Conservation (phyloP, 2,888 invertebrate species). For the Willowsia nigromaculata region DNA sequence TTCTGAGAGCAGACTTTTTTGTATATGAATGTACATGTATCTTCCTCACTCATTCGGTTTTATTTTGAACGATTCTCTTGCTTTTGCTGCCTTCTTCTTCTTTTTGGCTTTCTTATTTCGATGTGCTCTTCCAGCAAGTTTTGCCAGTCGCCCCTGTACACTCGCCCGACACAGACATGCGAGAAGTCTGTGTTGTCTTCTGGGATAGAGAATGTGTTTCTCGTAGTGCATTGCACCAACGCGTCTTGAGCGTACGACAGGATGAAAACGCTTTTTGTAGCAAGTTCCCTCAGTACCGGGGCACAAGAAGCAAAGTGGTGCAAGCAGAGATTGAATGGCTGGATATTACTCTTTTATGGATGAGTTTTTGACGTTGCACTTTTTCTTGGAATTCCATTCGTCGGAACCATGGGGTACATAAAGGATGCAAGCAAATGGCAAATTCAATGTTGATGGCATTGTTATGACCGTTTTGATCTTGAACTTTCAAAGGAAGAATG, state of each 20-base stretch:
- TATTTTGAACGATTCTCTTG: constrained; percentile 9
- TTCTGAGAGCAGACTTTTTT: neutral
- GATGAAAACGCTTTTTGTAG: neutral
- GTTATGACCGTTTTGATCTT: constrained; percentile 29
- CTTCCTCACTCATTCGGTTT: neutral
- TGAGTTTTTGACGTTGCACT: constrained; percentile 26
- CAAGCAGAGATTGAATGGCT: neutral
- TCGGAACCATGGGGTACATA: neutral
- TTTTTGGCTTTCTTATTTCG: constrained; percentile 40
- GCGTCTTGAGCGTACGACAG: neutral
- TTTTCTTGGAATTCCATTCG: neutral
- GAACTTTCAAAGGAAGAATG: constrained; percentile 12
- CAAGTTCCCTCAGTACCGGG: neutral
- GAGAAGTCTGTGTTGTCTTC: constrained; percentile 31
- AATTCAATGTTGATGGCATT: constrained; percentile 8
- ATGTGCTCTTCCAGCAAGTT: constrained; percentile 49
- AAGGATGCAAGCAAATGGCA: neutral
- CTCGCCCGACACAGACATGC: constrained; percentile 54
- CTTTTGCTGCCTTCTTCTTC: constrained; percentile 9
- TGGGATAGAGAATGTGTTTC: neutral
- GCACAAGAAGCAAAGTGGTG: neutral
- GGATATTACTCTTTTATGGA: constrained; percentile 33
- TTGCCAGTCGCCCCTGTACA: constrained; percentile 69
- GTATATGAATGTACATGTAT: no score
- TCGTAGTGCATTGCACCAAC: neutral